Evolutionary conservation across 2,797 vertebrate genomes (phyloP), one percentile per base, ranked within the genome.

Genomic region (Takifugu rubripes): DNA sequence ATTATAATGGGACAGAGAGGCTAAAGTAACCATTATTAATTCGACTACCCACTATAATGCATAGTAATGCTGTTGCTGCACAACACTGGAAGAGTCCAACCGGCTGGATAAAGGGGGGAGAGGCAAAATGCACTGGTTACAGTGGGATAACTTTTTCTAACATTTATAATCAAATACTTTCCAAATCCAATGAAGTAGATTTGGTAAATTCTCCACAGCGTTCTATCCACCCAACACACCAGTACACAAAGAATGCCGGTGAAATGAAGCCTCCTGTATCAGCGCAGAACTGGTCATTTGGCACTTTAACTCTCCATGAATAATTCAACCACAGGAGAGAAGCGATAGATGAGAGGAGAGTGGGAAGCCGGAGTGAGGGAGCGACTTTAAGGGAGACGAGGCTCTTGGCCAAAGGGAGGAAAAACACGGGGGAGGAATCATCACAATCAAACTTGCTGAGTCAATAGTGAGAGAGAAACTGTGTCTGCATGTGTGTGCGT

Each of bases 231-330:
- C 51, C 70, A 58, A 70, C 59, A 62, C 47, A 70, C 10, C 25
- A 36, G 43, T 42, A 52, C 57, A 77, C 59, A 63, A 27, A 58
- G 52, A 14, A 40, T 70, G 56, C 49, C 48, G 56, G 68, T 88
- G 86, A 89, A 88, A 88, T 82, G 61, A 82, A 89, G 83, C 81
- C 83, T 54, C 72, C 67, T 63, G 66, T 85, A 78, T 82, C 77
- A 83, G 82, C 75, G 70, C 59, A 42, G 43, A 82, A 61, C 81
- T 66, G 72, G 71, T 72, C 59, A 71, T 83, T 83, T 87, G 85
- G 86, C 83, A 85, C 83, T 77, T 79, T 79, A 79, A 74, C 64
- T 76, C 7, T 1, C 46, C 31, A 87, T 90, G 72, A 90, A 89
- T 88, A 87, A 90, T 89, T 84, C 74, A 90, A 62, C 63, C 59